A percentile compares a stretch with the other conserved stretches of the same genome.
These are phyloP conservation scores for Sinella curviseta DNA, from an alignment of 1,140 invertebrate genomes.

Conservation along the genomic window DNA sequence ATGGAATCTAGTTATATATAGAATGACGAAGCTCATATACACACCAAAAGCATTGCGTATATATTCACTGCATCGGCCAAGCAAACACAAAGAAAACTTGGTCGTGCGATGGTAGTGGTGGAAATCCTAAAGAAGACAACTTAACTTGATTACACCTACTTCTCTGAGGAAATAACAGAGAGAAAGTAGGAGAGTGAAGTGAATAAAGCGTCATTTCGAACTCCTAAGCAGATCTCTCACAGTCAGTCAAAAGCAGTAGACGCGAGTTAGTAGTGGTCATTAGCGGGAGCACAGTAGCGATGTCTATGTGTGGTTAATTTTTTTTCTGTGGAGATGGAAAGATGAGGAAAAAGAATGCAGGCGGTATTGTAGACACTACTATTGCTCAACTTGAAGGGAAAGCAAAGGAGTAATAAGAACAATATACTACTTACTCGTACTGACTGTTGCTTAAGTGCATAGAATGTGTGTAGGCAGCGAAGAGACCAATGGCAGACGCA, in stretches of 20 bases:
- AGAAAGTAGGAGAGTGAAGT: neutral
- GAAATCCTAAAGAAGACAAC: neutral
- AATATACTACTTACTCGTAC: no score
- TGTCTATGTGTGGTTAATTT: neutral
- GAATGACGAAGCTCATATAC: neutral
- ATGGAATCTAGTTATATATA: neutral
- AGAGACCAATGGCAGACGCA: neutral
- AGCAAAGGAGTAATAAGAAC: no score
- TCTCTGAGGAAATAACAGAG: neutral
- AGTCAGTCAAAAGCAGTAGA: neutral
- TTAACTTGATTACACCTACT: conserved; percentile 16
- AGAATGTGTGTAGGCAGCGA: no score
- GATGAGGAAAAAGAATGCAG: neutral
- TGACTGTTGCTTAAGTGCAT: no score
- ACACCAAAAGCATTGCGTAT: neutral
- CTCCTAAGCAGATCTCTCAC: neutral
- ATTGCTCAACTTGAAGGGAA: neutral
- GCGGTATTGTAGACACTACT: neutral
- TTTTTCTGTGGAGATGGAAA: no score
- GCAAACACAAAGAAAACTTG: no score
- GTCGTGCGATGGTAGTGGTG: neutral
- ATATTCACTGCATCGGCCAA: neutral
- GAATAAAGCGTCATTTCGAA: neutral
- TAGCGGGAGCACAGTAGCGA: neutral
- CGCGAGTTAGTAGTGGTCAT: neutral